These are phyloP conservation scores for Mesocentrotus franciscanus DNA, from an alignment of 53 echinoderm and acorn worm genomes.

Conservation along the genomic window DNA sequence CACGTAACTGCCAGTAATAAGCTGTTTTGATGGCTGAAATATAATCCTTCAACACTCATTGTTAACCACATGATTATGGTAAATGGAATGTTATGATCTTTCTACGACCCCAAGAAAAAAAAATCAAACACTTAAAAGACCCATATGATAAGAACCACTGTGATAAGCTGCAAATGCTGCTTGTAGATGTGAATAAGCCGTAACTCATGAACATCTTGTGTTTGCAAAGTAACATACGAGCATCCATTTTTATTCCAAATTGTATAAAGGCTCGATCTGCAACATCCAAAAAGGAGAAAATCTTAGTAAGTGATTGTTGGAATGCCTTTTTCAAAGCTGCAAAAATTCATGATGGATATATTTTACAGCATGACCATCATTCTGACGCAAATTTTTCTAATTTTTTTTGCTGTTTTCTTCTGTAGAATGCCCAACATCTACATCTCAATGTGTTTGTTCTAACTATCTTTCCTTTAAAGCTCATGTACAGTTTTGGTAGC, in stretches of 20 bases:
- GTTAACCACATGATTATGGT: no score
- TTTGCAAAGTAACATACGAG: background rate
- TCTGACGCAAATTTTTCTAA: background rate
- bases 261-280: constrained; percentile 36
- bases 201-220: background rate
- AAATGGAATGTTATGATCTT: no score
- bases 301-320: constrained; percentile 39
- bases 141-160: background rate
- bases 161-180: background rate
- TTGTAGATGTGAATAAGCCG: background rate
- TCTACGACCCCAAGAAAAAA: no score
- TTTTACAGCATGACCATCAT: constrained; percentile 29
- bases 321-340: background rate
- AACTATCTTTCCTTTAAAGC: no score
- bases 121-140: no score
- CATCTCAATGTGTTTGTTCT: background rate
- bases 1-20: no score
- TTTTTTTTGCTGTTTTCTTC: background rate
- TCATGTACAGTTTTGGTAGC: no score
- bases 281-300: constrained; percentile 47
- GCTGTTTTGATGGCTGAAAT: no score
- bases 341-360: background rate
- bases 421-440: background rate
- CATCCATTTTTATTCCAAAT: constrained; percentile 14
- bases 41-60: no score